Base-by-base conservation (phyloP, 2,113 vertebrate species). In the Callipepla squamata region DNA sequence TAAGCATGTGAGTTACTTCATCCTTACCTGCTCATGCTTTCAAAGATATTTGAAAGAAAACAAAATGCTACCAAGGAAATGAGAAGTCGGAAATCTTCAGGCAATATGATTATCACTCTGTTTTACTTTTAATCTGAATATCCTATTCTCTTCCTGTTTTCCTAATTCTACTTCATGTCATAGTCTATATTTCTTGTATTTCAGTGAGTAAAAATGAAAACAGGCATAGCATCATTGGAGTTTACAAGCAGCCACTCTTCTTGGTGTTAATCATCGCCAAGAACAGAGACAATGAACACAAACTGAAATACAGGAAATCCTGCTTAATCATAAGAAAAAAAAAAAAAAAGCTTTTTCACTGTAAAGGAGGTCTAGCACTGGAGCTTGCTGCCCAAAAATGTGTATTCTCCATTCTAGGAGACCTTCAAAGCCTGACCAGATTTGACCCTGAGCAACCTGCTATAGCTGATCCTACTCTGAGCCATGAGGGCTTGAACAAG, bases 401-500 rank as follows among this genome's bases (percentile, higher is more conserved):
- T 32, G 18, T 13, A 70, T 8, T 48, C 9, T 80, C 22, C 44
- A 62, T 22, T 11, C 12, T 38, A 42, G 68, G 6, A 69, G 8
- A 66, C 18, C 36, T 26, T 74, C 30, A 74, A 34, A 83, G 19
- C 11, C 4, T 57, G 30, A 7, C 8, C 44, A 23, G 7, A 36
- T 23, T 11, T 1, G 26, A 40, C 19, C 11, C 23, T 74, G 30
- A 59, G 11, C 15, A 87, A 8, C 13, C 2, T 78, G 5, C 20
- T 74, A 17, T 36, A 59, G 22, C 13, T 80, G 68, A 69, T 34
- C 9, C 42, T 36, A 12, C 22, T 45, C 34, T 75, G 18, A 67
- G 12, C 3, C 38, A 21, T 5, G 38, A 1, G 13, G 0, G 0
- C 0, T 23, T 63, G 22, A 11, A 40, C 13, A 10, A 16, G 26